phyloP scores from a whole-genome alignment of 1,140 invertebrate species.

The Drosophila grimshawi region DNA sequence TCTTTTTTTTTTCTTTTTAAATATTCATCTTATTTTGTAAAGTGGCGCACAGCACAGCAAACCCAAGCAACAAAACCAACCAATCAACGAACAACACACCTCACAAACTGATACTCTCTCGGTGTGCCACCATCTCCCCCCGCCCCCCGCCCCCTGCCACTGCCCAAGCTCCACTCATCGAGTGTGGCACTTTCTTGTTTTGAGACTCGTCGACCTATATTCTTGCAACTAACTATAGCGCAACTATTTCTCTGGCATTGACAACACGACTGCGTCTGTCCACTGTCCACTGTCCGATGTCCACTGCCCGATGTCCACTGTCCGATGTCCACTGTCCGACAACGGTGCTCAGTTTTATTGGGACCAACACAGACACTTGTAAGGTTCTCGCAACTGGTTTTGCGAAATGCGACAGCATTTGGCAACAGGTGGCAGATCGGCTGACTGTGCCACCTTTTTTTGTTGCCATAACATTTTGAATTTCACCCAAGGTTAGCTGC shows the following conservation, averaged over 20 bases:
- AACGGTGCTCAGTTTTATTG: conserved; percentile 16
- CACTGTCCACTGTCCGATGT: not conserved
- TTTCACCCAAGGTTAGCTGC: conserved; percentile 33
- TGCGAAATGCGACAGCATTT: conserved; percentile 16
- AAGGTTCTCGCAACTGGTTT: conserved; percentile 40
- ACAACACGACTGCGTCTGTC: conserved; percentile 26
- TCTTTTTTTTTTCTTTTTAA: conserved; percentile 22
- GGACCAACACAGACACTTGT: conserved; percentile 24
- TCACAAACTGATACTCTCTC: not conserved
- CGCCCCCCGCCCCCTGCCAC: no score
- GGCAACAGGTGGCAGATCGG: conserved; percentile 37
- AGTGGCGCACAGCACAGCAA: conserved; percentile 25
- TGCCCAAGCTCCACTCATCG: not conserved
- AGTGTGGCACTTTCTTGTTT: conserved; percentile 68
- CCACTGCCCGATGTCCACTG: not conserved
- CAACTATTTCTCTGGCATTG: conserved; percentile 44
- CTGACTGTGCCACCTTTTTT: conserved; percentile 13
- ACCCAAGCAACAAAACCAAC: not conserved
- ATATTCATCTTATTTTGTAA: conserved; percentile 40
- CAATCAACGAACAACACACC: not conserved
- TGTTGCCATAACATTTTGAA: conserved; percentile 20
- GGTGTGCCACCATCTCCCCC: not conserved
- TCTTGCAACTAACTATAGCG: conserved; percentile 56
- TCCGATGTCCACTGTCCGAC: not conserved
- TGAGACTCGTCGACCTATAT: conserved; percentile 67